Percentiles rank a stretch among this genome's conserved stretches.
Evolutionary conservation across 2,113 vertebrate species (phyloP).

Genomic region (Ochotona princeps): DNA sequence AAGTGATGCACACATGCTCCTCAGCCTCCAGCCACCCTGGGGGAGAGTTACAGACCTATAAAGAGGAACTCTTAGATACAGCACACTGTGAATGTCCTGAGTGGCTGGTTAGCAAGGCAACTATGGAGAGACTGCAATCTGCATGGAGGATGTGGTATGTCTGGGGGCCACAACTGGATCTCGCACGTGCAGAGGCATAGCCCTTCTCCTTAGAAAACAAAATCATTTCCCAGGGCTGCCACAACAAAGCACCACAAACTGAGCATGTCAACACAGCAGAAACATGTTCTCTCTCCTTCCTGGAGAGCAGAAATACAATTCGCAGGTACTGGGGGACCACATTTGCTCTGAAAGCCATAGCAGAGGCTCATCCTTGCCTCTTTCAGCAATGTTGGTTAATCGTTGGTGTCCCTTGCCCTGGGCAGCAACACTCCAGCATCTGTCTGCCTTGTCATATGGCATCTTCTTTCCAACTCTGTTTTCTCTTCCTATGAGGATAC

Average conservation of each 20-base stretch:
- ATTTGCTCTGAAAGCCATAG: not conserved
- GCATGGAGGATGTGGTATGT: rapidly evolving
- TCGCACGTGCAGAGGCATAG: too few relatives aligned
- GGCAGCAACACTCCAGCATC: not conserved
- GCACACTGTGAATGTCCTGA: not conserved
- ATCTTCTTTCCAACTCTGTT: not conserved
- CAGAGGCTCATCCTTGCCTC: not conserved
- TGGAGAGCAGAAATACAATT: not conserved
- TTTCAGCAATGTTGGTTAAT: too few relatives aligned
- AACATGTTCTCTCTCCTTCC: not conserved
- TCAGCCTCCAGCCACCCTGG: not conserved
- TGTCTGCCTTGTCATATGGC: not conserved
- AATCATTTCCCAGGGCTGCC: not conserved
- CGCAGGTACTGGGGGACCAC: too few relatives aligned
- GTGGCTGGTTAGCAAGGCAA: not conserved
- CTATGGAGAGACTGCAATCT: not conserved
- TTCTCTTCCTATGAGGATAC: not conserved
- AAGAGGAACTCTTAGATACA: not conserved
- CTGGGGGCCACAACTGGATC: not conserved
- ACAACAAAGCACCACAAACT: not conserved
- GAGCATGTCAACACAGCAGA: not conserved
- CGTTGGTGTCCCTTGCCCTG: not conserved
- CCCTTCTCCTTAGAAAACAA: not conserved
- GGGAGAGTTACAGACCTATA: not conserved
- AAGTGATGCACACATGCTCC: not conserved